Evolutionary conservation across 2,888 invertebrate species (phyloP).

Genomic region (Hirtodrosophila duncani): DNA sequence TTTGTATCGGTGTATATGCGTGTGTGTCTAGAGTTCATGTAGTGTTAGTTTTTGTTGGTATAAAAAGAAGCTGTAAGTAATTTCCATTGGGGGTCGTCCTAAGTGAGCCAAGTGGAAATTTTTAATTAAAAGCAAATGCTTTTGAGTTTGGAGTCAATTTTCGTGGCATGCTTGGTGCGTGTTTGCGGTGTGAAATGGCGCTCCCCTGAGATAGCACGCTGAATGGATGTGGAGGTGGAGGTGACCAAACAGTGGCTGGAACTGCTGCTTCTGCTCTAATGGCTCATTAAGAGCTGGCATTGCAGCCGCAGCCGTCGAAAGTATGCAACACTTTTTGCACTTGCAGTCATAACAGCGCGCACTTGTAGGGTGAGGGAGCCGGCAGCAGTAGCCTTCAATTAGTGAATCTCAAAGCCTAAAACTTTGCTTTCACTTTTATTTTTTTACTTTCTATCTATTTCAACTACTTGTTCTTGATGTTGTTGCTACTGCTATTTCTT

Average conservation of each 20-base stretch:
- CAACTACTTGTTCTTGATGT: slow-evolving; percentile 1
- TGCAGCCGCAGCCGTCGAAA: neutral
- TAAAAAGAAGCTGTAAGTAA: no score
- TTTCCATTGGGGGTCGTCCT: slow-evolving; percentile 46
- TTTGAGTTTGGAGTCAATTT: slow-evolving; percentile 58
- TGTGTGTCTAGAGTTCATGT: slow-evolving; percentile 10
- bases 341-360: no score
- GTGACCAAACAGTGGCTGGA: no score
- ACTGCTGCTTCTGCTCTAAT: slow-evolving; percentile 31
- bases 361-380: no score
- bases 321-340: neutral
- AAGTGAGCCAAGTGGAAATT: slow-evolving; percentile 61
- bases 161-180: slow-evolving; percentile 17
- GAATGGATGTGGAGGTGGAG: neutral
- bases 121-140: slow-evolving; percentile 72
- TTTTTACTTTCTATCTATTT: slow-evolving; percentile 26
- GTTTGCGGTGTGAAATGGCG: slow-evolving; percentile 28
- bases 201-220: neutral
- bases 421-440: slow-evolving; percentile 46
- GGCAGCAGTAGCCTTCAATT: slow-evolving; percentile 61
- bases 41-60: slow-evolving; percentile 43
- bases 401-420: slow-evolving; percentile 64
- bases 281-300: slow-evolving; percentile 6
- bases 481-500: no score
- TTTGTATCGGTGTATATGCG: slow-evolving; percentile 5